Evolutionary conservation across 2,797 vertebrate genomes (phyloP).

Genomic region (Phalloptychus januarius): DNA sequence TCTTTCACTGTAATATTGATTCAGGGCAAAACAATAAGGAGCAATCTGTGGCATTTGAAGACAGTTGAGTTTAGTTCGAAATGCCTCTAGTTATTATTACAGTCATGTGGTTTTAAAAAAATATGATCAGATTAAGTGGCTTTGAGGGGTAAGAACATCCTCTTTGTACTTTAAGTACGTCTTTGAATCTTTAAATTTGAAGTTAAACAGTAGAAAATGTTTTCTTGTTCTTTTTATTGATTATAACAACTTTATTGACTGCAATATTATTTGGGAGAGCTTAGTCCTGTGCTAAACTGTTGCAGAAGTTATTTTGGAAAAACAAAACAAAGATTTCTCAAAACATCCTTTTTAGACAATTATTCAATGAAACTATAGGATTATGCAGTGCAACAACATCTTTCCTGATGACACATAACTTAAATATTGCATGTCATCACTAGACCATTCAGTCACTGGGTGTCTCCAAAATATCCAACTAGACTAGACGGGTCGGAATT

Average conservation of each 20-base stretch:
- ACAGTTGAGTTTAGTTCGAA: constrained; percentile 13
- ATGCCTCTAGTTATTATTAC: neutral
- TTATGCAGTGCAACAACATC: neutral
- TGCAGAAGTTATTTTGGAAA: neutral
- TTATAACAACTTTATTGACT: neutral
- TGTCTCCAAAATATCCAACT: neutral
- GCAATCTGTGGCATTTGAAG: constrained; percentile 11
- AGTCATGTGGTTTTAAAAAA: neutral
- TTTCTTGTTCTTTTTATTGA: neutral
- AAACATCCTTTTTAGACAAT: neutral
- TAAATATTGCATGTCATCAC: neutral
- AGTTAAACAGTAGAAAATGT: no score
- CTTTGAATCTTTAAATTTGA: neutral
- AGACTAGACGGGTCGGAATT: neutral
- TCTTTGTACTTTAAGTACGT: neutral
- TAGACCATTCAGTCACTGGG: neutral
- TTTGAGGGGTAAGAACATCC: constrained; percentile 29
- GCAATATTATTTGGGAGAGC: neutral
- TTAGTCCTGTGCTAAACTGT: neutral
- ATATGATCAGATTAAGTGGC: constrained; percentile 34
- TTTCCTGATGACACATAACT: neutral
- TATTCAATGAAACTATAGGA: neutral
- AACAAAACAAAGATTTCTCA: neutral
- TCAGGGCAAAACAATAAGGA: constrained; percentile 21
- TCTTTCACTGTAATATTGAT: constrained; percentile 38